Base-by-base conservation (phyloP, 2,113 vertebrate species). In the Daphoenositta chrysoptera region DNA sequence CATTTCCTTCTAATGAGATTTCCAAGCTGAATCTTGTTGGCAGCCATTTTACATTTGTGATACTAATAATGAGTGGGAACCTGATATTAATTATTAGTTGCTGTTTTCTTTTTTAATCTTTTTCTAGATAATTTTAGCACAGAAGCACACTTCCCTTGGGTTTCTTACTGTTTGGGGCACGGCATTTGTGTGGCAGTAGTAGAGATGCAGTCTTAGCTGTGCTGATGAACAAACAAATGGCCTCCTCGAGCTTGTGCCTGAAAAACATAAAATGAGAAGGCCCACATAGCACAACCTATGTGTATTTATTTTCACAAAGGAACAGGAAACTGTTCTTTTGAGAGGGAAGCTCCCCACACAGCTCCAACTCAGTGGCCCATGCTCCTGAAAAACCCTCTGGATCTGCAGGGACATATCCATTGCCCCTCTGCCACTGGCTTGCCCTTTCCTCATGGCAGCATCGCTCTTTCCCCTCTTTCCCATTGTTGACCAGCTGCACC, bases 41-140 rank as follows among this genome's bases (percentile, higher is more conserved):
- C 58, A 94, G 87, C 91, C 94, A 94, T 95, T 94, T 96, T 95
- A 72, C 54, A 89, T 87, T 93, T 87, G 87, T 70, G 68, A 79
- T 94, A 57, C n/a, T 94, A 92, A 82, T 75, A 78, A 80, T 63
- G 86, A 93, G 56, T 39, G 70, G 78, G 84, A 95, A 87, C 64
- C 37, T n/a, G 50, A 87, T 87, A 40, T 65, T 86, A 92, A 86
- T 79, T 90, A 95, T 92, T 68, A 85, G 85, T 83, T 80, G 65
- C 44, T 70, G 64, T 56, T 93, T 91, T 64, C 60, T 87, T 87
- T 90, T 48, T 63, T 76, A 94, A 77, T 54, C 3, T 68, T 91
- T 90, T 88, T 54, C 56, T 50, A 31, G 11, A 42, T 57, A 60
- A 76, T 94, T 92, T 91, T 91, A 89, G 53, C 57, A 82, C 37